Evolutionary conservation across 2,797 vertebrate genomes (phyloP), one percentile per base, ranked within the genome.

Genomic region (Taenioides sp.): DNA sequence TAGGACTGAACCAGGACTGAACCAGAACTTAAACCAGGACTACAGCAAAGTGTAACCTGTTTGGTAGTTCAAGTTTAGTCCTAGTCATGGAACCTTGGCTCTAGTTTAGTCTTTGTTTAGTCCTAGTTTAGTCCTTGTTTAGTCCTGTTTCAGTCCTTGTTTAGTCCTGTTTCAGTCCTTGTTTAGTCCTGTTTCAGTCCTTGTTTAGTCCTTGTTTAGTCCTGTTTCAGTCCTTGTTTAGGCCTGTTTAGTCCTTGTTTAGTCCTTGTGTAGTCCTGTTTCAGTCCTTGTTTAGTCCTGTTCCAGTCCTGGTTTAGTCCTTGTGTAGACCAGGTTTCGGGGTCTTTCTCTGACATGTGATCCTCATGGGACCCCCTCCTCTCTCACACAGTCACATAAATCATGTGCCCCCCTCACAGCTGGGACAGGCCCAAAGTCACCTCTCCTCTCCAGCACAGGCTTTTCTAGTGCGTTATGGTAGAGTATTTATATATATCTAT

Each of bases 361-460:
- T 7, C 58, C 58, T 60, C 27, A 10, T 43, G 92, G 90, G 90
- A 87, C 67, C 77, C 60, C 74, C 83, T 84, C 72, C 23, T 71
- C 57, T 82, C 22, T 81, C 63, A 25, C 58, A 52, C 81, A 49
- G 76, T 70, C 11, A 70, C 84, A 92, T 92, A 88, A 90, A 92
- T 93, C 90, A 92, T 81, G 74, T 55, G 65, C 77, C 80, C 88
- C 88, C 71, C 40, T 84, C 85, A 81, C 84, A 87, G 80, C 79
- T 77, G 85, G 84, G 85, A 86, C 76, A 54, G 77, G 37, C 81
- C 80, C 82, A 84, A 78, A 75, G 75, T 82, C 83, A 89, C 90
- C 87, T 86, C 80, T 61, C 47, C 61, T 55, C 49, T 25, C 55
- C 1, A 2, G 11, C 16, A 20, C 25, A 27, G 49, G 31, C 60